phyloP scores from a whole-genome alignment of 2,797 vertebrate genomes.

The Fundulus diaphanus region DNA sequence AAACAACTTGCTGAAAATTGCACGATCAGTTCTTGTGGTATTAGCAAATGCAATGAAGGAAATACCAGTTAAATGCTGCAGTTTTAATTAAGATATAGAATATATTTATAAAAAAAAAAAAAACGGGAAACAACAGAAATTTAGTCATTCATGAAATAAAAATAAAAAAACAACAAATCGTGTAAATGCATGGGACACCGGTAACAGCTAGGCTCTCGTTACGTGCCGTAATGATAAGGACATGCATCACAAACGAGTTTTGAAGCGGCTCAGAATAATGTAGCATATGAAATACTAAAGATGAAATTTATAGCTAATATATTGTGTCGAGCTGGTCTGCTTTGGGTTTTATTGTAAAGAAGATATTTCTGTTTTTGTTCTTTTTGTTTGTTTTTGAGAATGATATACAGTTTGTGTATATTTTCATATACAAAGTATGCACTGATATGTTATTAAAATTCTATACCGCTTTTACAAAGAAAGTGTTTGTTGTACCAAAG shows the following conservation, averaged over 20 bases:
- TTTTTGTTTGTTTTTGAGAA: conserved; percentile 90
- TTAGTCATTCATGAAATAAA: conserved; percentile 79
- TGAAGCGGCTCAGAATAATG: conserved; percentile 79
- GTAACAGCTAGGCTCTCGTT: conserved; percentile 80
- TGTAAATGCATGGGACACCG: conserved; percentile 88
- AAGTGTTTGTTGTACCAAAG: conserved; percentile 97
- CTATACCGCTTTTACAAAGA: conserved; percentile 96
- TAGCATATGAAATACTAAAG: conserved; percentile 88
- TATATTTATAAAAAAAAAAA: conserved; percentile 84
- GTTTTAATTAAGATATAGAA: conserved; percentile 90
- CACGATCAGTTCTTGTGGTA: conserved; percentile 88
- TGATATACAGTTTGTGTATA: conserved; percentile 96
- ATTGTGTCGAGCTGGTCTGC: conserved; percentile 97
- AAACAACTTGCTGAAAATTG: conserved; percentile 91
- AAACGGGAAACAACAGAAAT: conserved; percentile 76
- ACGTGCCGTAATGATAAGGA: conserved; percentile 79
- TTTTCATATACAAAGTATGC: conserved; percentile 98
- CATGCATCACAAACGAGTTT: conserved; percentile 87
- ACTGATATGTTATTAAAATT: conserved; percentile 96
- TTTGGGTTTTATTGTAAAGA: conserved; percentile 88
- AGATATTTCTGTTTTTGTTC: conserved; percentile 82
- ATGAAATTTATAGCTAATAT: conserved; percentile 95
- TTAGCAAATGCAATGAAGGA: conserved; percentile 86
- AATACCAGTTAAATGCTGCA: conserved; percentile 95
- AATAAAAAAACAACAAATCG: conserved; percentile 32